Conservation (phyloP, 2,797 vertebrate species). For the Myiotriccus ornatus region DNA sequence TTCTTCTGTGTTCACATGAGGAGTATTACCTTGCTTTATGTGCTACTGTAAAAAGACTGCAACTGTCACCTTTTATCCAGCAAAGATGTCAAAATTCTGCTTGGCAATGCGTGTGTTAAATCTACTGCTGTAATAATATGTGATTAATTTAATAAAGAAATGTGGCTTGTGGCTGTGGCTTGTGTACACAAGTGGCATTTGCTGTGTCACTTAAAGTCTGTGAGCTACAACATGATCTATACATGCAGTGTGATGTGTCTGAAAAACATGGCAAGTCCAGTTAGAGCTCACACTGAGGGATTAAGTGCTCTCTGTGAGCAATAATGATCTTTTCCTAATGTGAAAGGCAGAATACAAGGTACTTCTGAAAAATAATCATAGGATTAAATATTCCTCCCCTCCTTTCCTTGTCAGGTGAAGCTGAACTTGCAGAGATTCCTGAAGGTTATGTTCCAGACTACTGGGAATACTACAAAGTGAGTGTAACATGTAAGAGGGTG, state of each 20-base stretch:
- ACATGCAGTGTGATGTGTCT: background rate
- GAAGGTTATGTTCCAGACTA: slow-evolving; percentile 91
- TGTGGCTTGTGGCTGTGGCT: no score
- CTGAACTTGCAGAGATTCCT: slow-evolving; percentile 89
- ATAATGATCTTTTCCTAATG: background rate
- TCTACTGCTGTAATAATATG: background rate
- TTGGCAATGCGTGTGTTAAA: background rate
- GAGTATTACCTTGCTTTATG: background rate
- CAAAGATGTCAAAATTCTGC: background rate
- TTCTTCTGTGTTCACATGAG: background rate
- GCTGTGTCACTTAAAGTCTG: background rate
- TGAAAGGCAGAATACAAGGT: background rate
- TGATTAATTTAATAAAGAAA: background rate
- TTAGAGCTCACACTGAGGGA: background rate
- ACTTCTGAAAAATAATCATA: background rate
- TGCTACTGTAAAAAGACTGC: background rate
- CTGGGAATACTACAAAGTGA: slow-evolving; percentile 87
- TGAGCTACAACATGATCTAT: background rate
- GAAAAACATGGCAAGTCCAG: background rate
- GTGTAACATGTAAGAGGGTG: background rate
- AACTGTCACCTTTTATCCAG: background rate
- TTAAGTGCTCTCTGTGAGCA: background rate
- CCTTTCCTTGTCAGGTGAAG: slow-evolving; percentile 81
- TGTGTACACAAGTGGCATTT: background rate
- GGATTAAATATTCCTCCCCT: background rate